Evolutionary conservation across 2,888 invertebrate species (phyloP).

Genomic region (Tenthredo livida): DNA sequence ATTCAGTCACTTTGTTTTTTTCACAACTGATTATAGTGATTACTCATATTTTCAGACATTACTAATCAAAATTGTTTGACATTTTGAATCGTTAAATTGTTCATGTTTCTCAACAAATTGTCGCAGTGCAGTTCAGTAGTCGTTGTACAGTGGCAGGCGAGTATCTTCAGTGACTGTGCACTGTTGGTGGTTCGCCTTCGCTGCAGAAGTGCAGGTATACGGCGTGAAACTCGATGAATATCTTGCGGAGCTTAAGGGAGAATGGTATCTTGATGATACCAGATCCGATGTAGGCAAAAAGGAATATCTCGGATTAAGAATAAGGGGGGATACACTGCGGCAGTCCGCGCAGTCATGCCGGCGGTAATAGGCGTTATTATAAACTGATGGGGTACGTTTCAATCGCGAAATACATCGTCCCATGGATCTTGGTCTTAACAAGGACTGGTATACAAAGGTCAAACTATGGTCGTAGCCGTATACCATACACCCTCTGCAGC

Average conservation of each 20-base stretch:
- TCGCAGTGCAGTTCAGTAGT: background rate
- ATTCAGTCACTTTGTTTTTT: too few species aligned
- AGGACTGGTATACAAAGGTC: conserved; percentile 27
- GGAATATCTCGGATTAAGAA: background rate
- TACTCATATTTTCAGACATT: too few species aligned
- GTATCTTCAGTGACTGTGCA: background rate
- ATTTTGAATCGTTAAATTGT: too few species aligned
- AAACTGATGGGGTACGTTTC: conserved; percentile 55
- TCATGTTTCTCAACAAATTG: background rate
- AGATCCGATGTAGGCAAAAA: background rate
- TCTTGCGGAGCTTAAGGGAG: background rate
- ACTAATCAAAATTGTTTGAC: too few species aligned
- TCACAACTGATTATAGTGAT: too few species aligned
- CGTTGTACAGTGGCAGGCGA: background rate
- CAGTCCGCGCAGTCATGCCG: conserved; percentile 57
- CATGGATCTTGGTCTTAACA: conserved; percentile 6
- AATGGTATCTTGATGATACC: background rate
- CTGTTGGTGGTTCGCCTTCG: background rate
- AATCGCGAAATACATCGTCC: conserved; percentile 44
- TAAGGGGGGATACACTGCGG: background rate
- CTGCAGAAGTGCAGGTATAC: background rate
- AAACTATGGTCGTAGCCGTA: background rate
- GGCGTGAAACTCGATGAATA: conserved; percentile 10
- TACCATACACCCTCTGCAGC: background rate
- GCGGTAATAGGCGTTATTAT: conserved; percentile 69